Base-by-base conservation (phyloP, 2,113 vertebrate species). In the Sisor rabdophorus region DNA sequence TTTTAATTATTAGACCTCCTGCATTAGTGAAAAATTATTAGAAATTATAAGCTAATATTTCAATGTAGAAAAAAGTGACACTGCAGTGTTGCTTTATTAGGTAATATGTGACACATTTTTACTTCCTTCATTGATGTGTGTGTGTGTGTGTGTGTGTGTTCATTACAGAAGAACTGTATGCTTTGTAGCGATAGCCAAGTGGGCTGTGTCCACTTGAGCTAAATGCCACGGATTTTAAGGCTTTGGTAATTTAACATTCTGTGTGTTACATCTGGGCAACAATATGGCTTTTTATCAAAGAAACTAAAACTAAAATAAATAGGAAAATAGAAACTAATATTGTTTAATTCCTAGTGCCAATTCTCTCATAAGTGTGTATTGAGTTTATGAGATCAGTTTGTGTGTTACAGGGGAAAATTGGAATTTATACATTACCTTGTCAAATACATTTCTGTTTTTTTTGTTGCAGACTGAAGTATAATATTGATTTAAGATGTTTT, bases 1-100 rank as follows among this genome's bases (percentile, higher is more conserved):
- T 70, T 79, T 68, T 79, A 82, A 77, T 77, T 80, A 77, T 77
- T 64, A 55, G 55, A 60, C 28, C 40, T 74, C 44, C 24, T 36
- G 64, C 52, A 71, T n/a, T 60, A 65, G 54, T 56, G 40, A 8
- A 28, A 58, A 80, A 74, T 54, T 65, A 74, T 52, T 77, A 53
- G 11, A 26, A 82, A 54, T 52, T 24, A 8, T 72, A 72, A 64
- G 28, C 56, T 47, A 59, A 76, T 44, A 20, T 75, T 64, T 50
- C 11, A 64, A 22, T 68, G 30, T 30, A 64, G 20, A 52, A 16
- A 54, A 72, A 78, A 77, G 30, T 20, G 0, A 32, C 30, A 52
- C 44, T 10, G 9, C 65, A 40, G 4, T 60, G 30, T 22, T 72
- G 28, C 70, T 55, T 52, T 16, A 24, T 69, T 77, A 63, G 30